Evolutionary conservation across 1,140 invertebrate species (phyloP).

Genomic region (Papilio helenus): DNA sequence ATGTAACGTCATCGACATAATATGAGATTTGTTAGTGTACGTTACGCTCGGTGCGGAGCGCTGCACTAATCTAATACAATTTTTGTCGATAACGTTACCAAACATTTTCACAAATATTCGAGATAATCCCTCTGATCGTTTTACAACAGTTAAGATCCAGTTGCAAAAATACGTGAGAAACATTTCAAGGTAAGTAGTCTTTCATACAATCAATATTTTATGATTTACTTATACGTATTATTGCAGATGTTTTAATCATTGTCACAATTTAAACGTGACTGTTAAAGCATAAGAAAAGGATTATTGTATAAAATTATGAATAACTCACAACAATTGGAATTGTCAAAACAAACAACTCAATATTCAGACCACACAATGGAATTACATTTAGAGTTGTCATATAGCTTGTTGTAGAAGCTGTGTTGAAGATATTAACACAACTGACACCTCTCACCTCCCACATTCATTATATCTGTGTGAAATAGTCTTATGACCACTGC

Average conservation of each 20-base stretch:
- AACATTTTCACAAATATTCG: too few relatives aligned
- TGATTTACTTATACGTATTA: not conserved
- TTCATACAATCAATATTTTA: not conserved
- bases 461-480: slow-evolving; percentile 7
- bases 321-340: not conserved
- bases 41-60: too few relatives aligned
- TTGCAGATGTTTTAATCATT: not conserved
- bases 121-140: too few relatives aligned
- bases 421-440: not conserved
- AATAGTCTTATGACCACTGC: not conserved
- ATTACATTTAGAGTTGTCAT: not conserved
- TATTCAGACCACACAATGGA: not conserved
- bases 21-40: too few relatives aligned
- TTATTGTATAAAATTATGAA: not conserved
- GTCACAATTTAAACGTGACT: not conserved
- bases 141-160: not conserved
- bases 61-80: too few relatives aligned
- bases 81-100: too few relatives aligned
- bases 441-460: not conserved
- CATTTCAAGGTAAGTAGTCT: not conserved
- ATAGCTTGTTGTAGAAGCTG: not conserved
- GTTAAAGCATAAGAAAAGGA: not conserved
- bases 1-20: too few relatives aligned
- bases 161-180: not conserved
- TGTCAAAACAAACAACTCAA: not conserved